Conservation (phyloP, 2,113 vertebrate genomes). For the Gorsachius goisagi region DNA sequence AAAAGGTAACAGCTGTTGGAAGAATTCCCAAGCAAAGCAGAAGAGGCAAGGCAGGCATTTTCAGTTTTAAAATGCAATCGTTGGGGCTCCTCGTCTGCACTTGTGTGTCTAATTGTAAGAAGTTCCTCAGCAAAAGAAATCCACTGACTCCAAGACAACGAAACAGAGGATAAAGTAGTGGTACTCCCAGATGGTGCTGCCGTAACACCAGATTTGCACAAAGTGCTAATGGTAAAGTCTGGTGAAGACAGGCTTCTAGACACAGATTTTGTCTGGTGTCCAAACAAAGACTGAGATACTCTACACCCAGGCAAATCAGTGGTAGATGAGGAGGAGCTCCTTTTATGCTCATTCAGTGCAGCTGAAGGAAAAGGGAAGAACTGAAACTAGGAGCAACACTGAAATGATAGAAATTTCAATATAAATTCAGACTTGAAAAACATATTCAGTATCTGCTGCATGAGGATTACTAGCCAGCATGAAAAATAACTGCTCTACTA, state of each 20-base stretch:
- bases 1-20: conserved; percentile 54
- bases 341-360: conserved; percentile 49
- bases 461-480: background rate
- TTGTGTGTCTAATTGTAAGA: conserved; percentile 17
- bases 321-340: conserved; percentile 58
- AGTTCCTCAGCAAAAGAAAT: conserved; percentile 75
- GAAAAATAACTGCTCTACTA: background rate
- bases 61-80: conserved; percentile 39
- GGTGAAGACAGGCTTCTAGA: conserved; percentile 67
- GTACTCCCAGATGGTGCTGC: conserved; percentile 38
- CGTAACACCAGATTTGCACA: background rate
- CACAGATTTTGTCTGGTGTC: conserved; percentile 54
- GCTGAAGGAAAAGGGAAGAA: conserved; percentile 64
- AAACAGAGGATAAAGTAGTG: conserved; percentile 55
- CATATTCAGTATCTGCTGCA: background rate
- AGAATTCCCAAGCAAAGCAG: conserved; percentile 36
- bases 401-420: conserved; percentile 29
- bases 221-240: conserved; percentile 23
- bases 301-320: conserved; percentile 67
- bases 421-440: background rate
- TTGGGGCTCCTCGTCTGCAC: conserved; percentile 32
- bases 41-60: conserved; percentile 14
- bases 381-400: conserved; percentile 25
- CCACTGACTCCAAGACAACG: conserved; percentile 78
- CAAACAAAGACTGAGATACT: conserved; percentile 65